Conservation (phyloP, 2,113 vertebrate species). For the Acanthochromis polyacanthus region DNA sequence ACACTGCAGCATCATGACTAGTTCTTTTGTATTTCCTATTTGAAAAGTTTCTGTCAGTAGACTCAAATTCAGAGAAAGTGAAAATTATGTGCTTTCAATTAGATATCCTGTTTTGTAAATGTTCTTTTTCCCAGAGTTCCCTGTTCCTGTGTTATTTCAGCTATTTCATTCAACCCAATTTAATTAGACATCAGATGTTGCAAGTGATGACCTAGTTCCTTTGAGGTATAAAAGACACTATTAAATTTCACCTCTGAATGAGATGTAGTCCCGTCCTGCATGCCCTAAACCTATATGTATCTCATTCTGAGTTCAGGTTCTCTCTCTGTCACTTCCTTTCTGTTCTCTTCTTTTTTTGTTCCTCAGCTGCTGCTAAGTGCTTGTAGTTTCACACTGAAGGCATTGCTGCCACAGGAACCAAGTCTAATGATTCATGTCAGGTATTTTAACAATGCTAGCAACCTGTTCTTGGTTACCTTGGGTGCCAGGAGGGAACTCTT, state of each 20-base stretch:
- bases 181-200: slow-evolving; percentile 24
- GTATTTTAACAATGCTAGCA: slow-evolving; percentile 7
- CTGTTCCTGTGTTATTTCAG: background rate
- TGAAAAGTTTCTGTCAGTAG: background rate
- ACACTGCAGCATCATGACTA: background rate
- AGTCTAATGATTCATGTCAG: background rate
- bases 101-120: too few relatives aligned
- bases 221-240: slow-evolving; percentile 4
- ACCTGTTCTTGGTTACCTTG: background rate
- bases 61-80: background rate
- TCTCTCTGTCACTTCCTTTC: background rate
- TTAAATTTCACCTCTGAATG: slow-evolving; percentile 17
- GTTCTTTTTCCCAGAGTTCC: background rate
- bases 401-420: background rate
- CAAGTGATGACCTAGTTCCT: slow-evolving; percentile 29
- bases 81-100: too few relatives aligned
- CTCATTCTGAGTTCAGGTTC: slow-evolving; percentile 8
- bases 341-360: too few relatives aligned
- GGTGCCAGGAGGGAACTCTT: background rate
- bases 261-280: slow-evolving; percentile 22
- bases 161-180: slow-evolving; percentile 6
- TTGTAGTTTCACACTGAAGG: background rate
- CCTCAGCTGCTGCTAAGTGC: background rate
- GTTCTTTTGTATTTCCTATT: background rate
- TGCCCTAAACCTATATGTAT: background rate